Conservation (phyloP, 2,888 invertebrate genomes). For the Lapara coniferarum region DNA sequence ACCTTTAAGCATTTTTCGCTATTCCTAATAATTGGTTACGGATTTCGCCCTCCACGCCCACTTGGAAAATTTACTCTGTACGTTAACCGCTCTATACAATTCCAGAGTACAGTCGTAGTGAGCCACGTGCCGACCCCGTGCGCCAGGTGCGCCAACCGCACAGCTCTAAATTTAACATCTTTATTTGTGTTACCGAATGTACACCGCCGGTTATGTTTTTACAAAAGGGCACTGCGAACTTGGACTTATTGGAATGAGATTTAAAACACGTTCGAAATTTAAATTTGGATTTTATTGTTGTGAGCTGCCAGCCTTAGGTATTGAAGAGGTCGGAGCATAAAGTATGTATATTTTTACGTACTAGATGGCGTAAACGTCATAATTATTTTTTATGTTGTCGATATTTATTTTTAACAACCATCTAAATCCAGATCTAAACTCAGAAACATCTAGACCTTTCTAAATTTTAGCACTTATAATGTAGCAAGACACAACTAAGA, state of each 20-base stretch:
- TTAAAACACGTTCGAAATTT: slow-evolving; percentile 26
- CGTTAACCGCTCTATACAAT: slow-evolving; percentile 50
- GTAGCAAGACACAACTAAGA: no score
- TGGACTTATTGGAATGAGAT: slow-evolving; percentile 37
- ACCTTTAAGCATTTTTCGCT: no score
- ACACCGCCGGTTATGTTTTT: slow-evolving; percentile 49
- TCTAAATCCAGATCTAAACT: no score
- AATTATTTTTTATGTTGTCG: background rate
- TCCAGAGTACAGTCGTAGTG: slow-evolving; percentile 65
- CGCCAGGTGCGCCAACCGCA: slow-evolving; percentile 79
- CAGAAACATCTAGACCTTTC: no score
- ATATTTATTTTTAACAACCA: background rate
- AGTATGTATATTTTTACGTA: background rate
- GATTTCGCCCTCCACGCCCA: no score
- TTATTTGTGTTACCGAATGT: slow-evolving; percentile 79
- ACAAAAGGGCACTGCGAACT: slow-evolving; percentile 38
- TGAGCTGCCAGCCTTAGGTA: background rate
- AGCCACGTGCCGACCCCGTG: slow-evolving; percentile 58
- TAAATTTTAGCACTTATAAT: no score
- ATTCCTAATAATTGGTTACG: no score
- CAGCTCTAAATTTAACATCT: slow-evolving; percentile 81
- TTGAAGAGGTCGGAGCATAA: background rate
- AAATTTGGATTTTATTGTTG: slow-evolving; percentile 9
- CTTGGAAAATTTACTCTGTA: no score
- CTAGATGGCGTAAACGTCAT: background rate